Evolutionary conservation across 2,113 vertebrate species (phyloP).

Genomic region (Turnix velox): DNA sequence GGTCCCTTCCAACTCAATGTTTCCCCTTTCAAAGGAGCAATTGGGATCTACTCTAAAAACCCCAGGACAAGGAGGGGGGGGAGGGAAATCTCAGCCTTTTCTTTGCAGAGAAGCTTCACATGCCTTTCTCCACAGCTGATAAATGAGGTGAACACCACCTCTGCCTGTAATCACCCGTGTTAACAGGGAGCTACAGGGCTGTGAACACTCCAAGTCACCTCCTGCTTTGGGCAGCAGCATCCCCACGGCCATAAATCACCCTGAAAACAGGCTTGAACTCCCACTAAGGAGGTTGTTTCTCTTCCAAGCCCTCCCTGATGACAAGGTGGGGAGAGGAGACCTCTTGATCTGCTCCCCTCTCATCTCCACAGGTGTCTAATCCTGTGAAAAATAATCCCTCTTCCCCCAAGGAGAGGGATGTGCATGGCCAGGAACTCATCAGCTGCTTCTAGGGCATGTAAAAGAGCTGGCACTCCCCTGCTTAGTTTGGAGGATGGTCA

Average conservation of each 20-base stretch:
- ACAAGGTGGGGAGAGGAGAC: neutral
- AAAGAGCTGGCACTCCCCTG: neutral
- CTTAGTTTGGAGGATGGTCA: neutral
- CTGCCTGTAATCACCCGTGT: neutral
- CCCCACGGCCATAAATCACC: slow-evolving; percentile 48
- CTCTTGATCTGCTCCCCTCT: neutral
- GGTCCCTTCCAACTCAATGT: no score
- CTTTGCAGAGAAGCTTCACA: neutral
- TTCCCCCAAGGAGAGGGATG: neutral
- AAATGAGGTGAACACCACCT: slow-evolving; percentile 42
- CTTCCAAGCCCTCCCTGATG: neutral
- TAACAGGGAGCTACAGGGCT: slow-evolving; percentile 15
- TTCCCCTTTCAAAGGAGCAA: no score
- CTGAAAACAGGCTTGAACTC: neutral
- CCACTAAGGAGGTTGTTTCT: neutral
- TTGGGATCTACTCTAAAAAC: neutral
- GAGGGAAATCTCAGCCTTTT: neutral
- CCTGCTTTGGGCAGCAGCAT: neutral
- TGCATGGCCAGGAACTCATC: neutral
- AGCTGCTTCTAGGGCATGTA: neutral
- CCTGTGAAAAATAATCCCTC: neutral
- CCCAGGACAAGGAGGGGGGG: no score
- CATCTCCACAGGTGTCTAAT: neutral
- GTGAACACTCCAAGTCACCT: no score
- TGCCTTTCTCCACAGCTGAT: neutral